Evolutionary conservation across 2,797 vertebrate species (phyloP).

Genomic region (Perodicticus potto): DNA sequence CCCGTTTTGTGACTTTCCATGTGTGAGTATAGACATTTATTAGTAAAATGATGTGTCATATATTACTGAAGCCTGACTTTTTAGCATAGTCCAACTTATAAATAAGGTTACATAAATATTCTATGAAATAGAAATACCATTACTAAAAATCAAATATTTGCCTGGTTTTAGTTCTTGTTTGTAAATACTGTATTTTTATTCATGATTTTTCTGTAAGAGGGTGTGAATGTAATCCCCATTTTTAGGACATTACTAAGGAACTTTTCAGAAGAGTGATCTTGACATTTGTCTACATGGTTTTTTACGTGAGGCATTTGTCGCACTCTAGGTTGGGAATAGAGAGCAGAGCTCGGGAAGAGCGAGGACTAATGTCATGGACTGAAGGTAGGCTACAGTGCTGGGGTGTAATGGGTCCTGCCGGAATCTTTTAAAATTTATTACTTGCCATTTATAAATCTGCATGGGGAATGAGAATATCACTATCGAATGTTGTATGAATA

Average conservation of each 20-base stretch:
- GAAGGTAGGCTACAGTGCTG: background rate
- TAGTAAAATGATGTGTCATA: background rate
- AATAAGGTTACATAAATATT: constrained; percentile 3
- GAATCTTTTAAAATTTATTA: background rate
- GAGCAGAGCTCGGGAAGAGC: background rate
- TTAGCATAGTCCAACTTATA: constrained; percentile 14
- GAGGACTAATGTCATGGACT: background rate
- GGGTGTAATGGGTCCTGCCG: background rate
- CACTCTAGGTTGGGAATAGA: background rate
- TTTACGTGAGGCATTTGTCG: background rate
- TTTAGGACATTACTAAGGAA: background rate
- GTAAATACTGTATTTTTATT: background rate
- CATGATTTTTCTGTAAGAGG: background rate
- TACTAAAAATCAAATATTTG: background rate
- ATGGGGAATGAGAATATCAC: background rate
- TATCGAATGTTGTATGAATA: background rate
- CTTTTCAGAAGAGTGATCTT: background rate
- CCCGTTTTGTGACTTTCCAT: background rate
- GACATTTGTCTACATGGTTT: background rate
- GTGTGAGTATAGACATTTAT: background rate
- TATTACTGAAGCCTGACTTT: background rate
- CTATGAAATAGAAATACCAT: constrained; percentile 44
- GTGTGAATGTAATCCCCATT: background rate
- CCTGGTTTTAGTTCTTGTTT: background rate
- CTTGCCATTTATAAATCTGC: background rate